These are phyloP conservation scores for Xanthorhoe designata DNA, from an alignment of 2,888 invertebrate genomes.

Conservation along the genomic window DNA sequence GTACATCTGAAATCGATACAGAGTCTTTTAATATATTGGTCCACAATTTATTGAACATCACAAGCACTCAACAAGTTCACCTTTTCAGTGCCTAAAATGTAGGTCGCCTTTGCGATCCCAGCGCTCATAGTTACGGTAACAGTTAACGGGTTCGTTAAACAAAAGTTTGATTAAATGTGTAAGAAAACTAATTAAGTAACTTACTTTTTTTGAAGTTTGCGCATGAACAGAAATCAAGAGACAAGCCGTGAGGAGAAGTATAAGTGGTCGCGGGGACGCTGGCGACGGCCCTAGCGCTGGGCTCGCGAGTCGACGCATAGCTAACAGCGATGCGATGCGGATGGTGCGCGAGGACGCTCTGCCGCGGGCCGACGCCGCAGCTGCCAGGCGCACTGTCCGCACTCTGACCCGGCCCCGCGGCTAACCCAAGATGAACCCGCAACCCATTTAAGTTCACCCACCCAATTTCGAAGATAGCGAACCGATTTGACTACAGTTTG, in stretches of 20 bases:
- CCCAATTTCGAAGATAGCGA: constrained; percentile 79
- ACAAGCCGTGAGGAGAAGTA: constrained; percentile 3
- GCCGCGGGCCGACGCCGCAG: constrained; percentile 51
- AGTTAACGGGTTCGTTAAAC: neutral
- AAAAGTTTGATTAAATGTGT: neutral
- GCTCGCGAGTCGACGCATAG: constrained; percentile 66
- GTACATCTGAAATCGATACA: constrained; percentile 53
- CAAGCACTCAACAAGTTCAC: constrained; percentile 30
- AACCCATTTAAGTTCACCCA: constrained; percentile 80
- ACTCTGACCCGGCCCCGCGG: constrained; percentile 70
- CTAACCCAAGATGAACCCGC: constrained; percentile 73
- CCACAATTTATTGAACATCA: constrained; percentile 8
- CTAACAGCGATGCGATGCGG: constrained; percentile 65
- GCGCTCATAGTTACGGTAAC: constrained; percentile 8
- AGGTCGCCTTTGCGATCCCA: constrained; percentile 26
- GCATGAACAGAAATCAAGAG: constrained; percentile 13
- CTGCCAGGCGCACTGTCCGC: constrained; percentile 61
- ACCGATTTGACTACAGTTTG: constrained; percentile 62
- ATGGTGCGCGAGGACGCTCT: constrained; percentile 67
- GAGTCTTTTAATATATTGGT: constrained; percentile 6
- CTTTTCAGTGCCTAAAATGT: constrained; percentile 10
- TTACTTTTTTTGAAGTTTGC: constrained; percentile 20
- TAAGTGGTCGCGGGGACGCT: constrained; percentile 27
- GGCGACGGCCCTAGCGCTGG: constrained; percentile 41
- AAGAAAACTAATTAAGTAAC: constrained; percentile 5